These are phyloP conservation scores for Grammomys dolichurus DNA, from an alignment of 2,113 vertebrate species.

Conservation along the genomic window DNA sequence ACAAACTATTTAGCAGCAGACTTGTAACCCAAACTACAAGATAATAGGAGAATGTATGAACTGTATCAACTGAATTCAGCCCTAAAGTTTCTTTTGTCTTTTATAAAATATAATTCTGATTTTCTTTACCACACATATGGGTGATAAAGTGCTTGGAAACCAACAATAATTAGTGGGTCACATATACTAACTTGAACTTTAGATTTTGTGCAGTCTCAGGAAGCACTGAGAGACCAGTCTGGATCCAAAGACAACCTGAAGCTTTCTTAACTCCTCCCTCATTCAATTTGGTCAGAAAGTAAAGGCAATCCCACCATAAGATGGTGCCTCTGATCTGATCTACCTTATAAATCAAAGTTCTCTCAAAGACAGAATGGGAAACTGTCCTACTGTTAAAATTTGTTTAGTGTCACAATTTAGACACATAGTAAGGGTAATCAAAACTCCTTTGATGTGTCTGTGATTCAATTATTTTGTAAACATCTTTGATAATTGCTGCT, in stretches of 20 bases:
- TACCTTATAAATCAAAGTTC: neutral
- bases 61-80: slow-evolving; percentile 24
- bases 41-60: neutral
- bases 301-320: neutral
- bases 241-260: neutral
- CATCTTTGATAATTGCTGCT: neutral
- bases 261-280: neutral
- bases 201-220: neutral
- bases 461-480: neutral
- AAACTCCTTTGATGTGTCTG: neutral
- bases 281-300: neutral
- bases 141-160: neutral
- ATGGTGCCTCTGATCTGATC: neutral
- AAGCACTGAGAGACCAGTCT: neutral
- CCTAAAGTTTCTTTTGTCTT: neutral
- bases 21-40: neutral
- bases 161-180: neutral
- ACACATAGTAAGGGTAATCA: neutral
- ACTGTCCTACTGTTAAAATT: neutral
- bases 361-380: neutral
- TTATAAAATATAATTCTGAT: neutral
- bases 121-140: neutral
- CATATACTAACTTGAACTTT: neutral
- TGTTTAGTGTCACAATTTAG: neutral
- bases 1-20: neutral